Evolutionary conservation across 2,888 invertebrate genomes (phyloP).

Genomic region (Ariolimax columbianus): DNA sequence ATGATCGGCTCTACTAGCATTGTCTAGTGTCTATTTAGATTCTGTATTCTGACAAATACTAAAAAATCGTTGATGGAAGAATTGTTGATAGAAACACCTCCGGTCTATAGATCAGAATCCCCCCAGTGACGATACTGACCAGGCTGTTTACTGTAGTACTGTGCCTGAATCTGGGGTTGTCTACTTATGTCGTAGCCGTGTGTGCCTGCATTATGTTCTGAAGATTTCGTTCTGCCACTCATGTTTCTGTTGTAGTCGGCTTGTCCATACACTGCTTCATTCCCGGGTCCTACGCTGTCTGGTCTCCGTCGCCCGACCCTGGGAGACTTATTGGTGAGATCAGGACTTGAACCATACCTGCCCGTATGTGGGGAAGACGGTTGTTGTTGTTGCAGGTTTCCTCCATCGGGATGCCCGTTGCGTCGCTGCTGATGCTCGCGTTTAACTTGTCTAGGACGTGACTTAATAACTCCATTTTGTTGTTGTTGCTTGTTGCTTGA

Average conservation of each 20-base stretch:
- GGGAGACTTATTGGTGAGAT: conserved; percentile 39
- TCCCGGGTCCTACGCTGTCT: conserved; percentile 4
- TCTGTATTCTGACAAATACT: too few relatives aligned
- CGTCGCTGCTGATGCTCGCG: conserved; percentile 49
- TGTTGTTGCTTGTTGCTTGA: conserved; percentile 20
- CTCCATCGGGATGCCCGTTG: conserved; percentile 9
- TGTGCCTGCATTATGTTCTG: background rate
- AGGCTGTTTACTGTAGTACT: conserved; percentile 7
- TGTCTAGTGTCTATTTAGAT: too few relatives aligned
- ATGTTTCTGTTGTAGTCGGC: conserved; percentile 31
- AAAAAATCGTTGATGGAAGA: too few relatives aligned
- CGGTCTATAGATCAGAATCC: conserved; percentile 43
- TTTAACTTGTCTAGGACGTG: conserved; percentile 49
- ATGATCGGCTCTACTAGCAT: too few relatives aligned
- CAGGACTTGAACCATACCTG: conserved; percentile 46
- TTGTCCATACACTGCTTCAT: background rate
- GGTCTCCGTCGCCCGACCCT: conserved; percentile 1
- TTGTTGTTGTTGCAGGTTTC: background rate
- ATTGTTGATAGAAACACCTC: too few relatives aligned
- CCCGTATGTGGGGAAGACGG: conserved; percentile 13
- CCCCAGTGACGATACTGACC: conserved; percentile 43
- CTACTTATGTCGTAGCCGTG: conserved; percentile 29
- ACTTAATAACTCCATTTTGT: conserved; percentile 32
- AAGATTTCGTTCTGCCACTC: background rate
- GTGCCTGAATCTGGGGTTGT: conserved; percentile 28